These are phyloP conservation scores for Gibbula magus DNA, from an alignment of 2,888 invertebrate genomes.

Conservation along the genomic window DNA sequence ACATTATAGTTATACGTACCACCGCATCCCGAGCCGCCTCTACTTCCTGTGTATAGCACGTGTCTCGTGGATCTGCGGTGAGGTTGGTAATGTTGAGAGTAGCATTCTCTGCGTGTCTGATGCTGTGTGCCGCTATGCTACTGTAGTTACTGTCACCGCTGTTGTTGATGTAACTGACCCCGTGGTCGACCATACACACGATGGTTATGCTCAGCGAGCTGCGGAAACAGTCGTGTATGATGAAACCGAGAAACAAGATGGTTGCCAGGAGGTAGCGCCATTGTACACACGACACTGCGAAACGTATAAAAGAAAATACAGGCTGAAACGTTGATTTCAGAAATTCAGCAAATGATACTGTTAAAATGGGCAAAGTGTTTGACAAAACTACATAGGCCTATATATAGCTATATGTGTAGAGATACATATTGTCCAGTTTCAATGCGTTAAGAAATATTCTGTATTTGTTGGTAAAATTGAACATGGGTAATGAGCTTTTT, in stretches of 20 bases:
- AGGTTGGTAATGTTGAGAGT: not conserved
- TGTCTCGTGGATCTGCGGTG: not conserved
- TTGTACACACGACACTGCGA: not conserved
- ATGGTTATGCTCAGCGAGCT: conserved; percentile 78
- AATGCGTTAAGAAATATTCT: no score
- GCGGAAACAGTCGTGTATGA: conserved; percentile 81
- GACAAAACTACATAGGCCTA: no score
- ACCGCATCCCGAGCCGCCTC: not conserved
- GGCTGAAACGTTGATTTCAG: no score
- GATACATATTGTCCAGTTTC: no score
- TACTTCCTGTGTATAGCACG: not conserved
- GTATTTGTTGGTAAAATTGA: no score
- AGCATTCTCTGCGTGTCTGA: not conserved
- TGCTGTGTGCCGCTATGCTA: not conserved
- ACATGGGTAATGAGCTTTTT: no score
- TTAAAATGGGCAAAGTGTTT: no score
- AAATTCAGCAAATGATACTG: no score
- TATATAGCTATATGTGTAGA: no score
- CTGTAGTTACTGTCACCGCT: not conserved
- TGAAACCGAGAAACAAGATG: conserved; percentile 76
- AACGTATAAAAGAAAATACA: no score
- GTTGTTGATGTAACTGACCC: not conserved
- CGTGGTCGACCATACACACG: conserved; percentile 76
- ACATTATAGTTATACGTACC: not conserved
- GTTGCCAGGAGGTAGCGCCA: conserved; percentile 47